These are phyloP conservation scores for Amiota communis DNA, from an alignment of 2,888 invertebrate species.

Conservation along the genomic window DNA sequence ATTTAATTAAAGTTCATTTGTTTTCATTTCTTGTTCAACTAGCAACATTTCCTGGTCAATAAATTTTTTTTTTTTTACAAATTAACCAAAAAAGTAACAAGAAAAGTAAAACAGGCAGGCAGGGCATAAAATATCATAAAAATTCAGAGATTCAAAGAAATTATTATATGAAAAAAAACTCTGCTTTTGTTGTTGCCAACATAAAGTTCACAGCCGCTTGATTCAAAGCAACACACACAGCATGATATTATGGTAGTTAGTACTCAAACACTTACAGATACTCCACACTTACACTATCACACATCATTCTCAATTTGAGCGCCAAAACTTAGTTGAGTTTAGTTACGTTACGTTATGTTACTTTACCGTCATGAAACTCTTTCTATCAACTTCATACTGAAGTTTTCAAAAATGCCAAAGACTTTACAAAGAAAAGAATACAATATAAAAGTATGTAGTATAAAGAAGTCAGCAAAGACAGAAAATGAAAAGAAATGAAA, in stretches of 20 bases:
- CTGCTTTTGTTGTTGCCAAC: too few species aligned
- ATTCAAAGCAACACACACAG: neutral
- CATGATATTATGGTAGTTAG: neutral
- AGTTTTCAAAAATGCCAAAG: too few species aligned
- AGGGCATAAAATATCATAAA: neutral
- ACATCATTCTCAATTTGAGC: slow-evolving; percentile 27
- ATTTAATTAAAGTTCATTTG: neutral
- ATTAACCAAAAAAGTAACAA: slow-evolving; percentile 11
- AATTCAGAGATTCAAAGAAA: neutral
- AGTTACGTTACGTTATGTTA: too few species aligned
- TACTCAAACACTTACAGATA: too few species aligned
- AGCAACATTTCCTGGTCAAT: slow-evolving; percentile 11
- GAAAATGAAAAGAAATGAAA: neutral
- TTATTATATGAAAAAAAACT: neutral
- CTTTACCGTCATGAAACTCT: too few species aligned
- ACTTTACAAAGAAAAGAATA: neutral
- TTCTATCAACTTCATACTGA: too few species aligned
- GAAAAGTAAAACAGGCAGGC: neutral
- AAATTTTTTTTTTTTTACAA: slow-evolving; percentile 20
- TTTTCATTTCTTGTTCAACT: neutral
- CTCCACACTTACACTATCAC: neutral
- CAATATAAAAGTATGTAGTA: neutral
- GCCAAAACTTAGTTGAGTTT: slow-evolving; percentile 10
- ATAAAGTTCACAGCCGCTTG: too few species aligned
- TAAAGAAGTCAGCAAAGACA: neutral